phyloP scores from a whole-genome alignment of 2,888 invertebrate species.

The Spodoptera exigua region DNA sequence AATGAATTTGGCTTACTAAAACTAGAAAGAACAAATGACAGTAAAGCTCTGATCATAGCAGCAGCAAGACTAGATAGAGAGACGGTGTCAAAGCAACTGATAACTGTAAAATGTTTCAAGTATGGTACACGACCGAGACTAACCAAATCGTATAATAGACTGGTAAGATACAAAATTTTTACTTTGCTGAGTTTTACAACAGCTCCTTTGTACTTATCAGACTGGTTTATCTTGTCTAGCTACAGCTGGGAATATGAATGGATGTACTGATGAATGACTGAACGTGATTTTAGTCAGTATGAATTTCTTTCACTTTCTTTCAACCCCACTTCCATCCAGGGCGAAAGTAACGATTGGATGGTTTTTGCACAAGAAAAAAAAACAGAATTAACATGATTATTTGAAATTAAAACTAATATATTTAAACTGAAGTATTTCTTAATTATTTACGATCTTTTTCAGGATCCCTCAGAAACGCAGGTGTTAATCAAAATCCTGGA shows the following conservation, averaged over 20 bases:
- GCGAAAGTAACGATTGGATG: too few species aligned
- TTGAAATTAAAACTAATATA: too few species aligned
- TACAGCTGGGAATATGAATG: too few species aligned
- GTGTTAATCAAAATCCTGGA: constrained; percentile 91
- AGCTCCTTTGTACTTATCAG: background rate
- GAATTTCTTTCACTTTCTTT: too few species aligned
- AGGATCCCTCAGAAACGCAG: constrained; percentile 92
- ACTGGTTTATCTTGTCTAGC: too few species aligned
- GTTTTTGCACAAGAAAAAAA: too few species aligned
- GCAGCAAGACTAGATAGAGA: constrained; percentile 92
- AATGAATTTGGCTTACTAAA: constrained; percentile 91
- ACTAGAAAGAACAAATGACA: constrained; percentile 90
- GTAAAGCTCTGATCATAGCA: constrained; percentile 90
- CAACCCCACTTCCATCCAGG: too few species aligned
- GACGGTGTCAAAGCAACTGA: constrained; percentile 83
- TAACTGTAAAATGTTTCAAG: constrained; percentile 93
- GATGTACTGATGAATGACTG: too few species aligned
- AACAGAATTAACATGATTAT: too few species aligned
- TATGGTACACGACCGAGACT: constrained; percentile 76
- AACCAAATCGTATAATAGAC: constrained; percentile 90
- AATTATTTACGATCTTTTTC: constrained; percentile 58
- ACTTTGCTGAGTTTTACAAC: background rate
- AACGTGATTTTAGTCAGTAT: too few species aligned
- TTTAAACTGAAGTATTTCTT: too few species aligned
- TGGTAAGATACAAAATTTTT: constrained; percentile 73